phyloP scores from a whole-genome alignment of 2,888 invertebrate genomes.

The Nymphalis urticae region DNA sequence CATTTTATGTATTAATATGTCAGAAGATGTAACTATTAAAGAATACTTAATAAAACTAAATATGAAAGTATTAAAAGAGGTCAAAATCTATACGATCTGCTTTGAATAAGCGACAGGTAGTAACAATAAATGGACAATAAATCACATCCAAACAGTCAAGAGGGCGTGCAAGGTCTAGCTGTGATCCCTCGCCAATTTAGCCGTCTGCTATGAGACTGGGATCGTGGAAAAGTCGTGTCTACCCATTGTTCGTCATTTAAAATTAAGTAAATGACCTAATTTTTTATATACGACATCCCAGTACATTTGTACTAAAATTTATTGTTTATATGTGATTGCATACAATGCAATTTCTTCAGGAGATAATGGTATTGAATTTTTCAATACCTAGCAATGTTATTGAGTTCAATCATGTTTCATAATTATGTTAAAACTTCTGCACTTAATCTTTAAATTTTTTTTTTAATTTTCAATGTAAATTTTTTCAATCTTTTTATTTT shows the following conservation, averaged over 20 bases:
- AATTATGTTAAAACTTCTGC: too few relatives aligned
- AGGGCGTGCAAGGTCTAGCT: slow-evolving; percentile 55
- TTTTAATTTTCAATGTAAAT: too few relatives aligned
- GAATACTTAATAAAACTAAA: too few relatives aligned
- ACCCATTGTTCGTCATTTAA: background rate
- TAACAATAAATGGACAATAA: slow-evolving; percentile 51
- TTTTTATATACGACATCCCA: background rate
- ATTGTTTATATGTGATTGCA: too few relatives aligned
- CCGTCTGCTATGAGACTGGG: slow-evolving; percentile 37
- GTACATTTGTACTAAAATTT: too few relatives aligned
- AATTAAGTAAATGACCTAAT: background rate
- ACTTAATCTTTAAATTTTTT: too few relatives aligned
- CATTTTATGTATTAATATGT: too few relatives aligned
- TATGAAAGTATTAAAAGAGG: slow-evolving; percentile 9
- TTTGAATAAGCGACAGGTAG: slow-evolving; percentile 23
- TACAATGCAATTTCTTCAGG: too few relatives aligned
- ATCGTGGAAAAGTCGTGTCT: slow-evolving; percentile 20
- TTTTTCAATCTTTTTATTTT: too few relatives aligned
- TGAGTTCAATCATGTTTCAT: too few relatives aligned
- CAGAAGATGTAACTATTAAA: background rate
- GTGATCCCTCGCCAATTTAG: slow-evolving; percentile 44
- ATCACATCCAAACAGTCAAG: slow-evolving; percentile 45
- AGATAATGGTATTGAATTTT: too few relatives aligned
- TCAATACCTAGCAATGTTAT: too few relatives aligned
- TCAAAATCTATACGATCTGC: slow-evolving; percentile 14